A percentile compares a stretch with the other conserved stretches of the same genome.
These are phyloP conservation scores for Pissodes strobi DNA, from an alignment of 1,140 invertebrate genomes.

Conservation along the genomic window DNA sequence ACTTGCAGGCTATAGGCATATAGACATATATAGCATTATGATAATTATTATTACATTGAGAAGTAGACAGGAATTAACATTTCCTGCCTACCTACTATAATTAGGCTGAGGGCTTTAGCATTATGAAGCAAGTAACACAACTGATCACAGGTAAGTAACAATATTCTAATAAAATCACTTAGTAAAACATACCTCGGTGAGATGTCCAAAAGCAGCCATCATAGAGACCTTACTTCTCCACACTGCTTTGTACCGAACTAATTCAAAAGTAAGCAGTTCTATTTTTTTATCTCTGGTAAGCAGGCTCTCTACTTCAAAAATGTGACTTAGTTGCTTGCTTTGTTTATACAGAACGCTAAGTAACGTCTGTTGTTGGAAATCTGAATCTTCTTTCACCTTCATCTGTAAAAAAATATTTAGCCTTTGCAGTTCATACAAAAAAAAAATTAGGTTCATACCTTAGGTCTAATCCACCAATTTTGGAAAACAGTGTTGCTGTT, in stretches of 20 bases:
- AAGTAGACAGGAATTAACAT: too few relatives aligned
- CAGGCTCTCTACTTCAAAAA: neutral
- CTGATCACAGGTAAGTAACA: too few relatives aligned
- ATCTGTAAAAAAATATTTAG: neutral
- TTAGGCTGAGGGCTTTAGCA: too few relatives aligned
- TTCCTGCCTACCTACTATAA: too few relatives aligned
- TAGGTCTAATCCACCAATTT: conserved; percentile 17
- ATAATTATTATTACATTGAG: too few relatives aligned
- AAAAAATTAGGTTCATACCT: conserved; percentile 13
- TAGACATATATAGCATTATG: too few relatives aligned
- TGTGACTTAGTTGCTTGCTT: neutral
- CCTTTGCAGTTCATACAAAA: neutral
- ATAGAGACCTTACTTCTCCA: conserved; percentile 23
- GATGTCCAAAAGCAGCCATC: conserved; percentile 12
- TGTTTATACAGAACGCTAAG: conserved; percentile 1
- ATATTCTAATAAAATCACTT: too few relatives aligned
- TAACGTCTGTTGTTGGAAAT: conserved; percentile 10
- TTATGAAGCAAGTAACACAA: too few relatives aligned
- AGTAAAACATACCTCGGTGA: conserved; percentile 12
- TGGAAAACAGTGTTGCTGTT: conserved; percentile 7
- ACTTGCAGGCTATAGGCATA: too few relatives aligned
- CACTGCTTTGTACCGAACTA: neutral
- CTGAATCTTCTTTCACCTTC: conserved; percentile 6
- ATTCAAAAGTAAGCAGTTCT: conserved; percentile 11
- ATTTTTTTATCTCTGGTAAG: conserved; percentile 13